Evolutionary conservation across 2,888 invertebrate genomes (phyloP).

Genomic region (Tetropium fuscum): DNA sequence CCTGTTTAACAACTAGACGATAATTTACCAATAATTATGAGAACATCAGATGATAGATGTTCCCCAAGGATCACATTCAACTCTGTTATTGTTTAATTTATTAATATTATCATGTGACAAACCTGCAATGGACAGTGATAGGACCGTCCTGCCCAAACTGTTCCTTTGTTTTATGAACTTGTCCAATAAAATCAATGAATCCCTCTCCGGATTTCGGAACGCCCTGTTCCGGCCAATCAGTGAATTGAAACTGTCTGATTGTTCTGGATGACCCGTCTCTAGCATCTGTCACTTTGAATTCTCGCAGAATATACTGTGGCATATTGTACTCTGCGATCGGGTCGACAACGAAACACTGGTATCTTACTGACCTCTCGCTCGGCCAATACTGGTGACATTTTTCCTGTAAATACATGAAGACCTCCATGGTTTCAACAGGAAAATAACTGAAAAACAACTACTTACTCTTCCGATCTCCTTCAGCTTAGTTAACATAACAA

Average conservation of each 20-base stretch:
- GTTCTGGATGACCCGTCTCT: slow-evolving; percentile 97
- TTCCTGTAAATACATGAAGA: slow-evolving; percentile 73
- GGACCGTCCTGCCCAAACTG: slow-evolving; percentile 99
- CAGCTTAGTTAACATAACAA: slow-evolving; percentile 98
- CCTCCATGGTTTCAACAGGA: background rate
- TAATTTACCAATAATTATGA: too few species aligned
- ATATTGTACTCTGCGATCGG: slow-evolving; percentile 99
- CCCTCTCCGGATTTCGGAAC: slow-evolving; percentile 98
- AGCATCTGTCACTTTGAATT: slow-evolving; percentile 99
- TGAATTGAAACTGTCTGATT: slow-evolving; percentile 96
- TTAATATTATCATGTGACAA: slow-evolving; percentile 16
- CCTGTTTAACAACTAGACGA: too few species aligned
- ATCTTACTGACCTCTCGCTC: slow-evolving; percentile 95
- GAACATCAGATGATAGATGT: too few species aligned
- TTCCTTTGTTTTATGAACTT: slow-evolving; percentile 99
- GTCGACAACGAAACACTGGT: slow-evolving; percentile 98
- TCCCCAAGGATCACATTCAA: too few species aligned
- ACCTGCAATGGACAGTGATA: slow-evolving; percentile 98
- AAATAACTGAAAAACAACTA: slow-evolving; percentile 35
- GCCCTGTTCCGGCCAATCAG: slow-evolving; percentile 96
- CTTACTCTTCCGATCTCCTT: slow-evolving; percentile 97
- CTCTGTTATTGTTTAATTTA: background rate
- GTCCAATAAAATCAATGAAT: slow-evolving; percentile 99
- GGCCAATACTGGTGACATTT: slow-evolving; percentile 99
- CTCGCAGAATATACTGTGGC: slow-evolving; percentile 98